A percentile compares a stretch with the other conserved stretches of the same genome.
phyloP scores from a whole-genome alignment of 92 coral and sea anemone species.

The Pocillopora grandis region DNA sequence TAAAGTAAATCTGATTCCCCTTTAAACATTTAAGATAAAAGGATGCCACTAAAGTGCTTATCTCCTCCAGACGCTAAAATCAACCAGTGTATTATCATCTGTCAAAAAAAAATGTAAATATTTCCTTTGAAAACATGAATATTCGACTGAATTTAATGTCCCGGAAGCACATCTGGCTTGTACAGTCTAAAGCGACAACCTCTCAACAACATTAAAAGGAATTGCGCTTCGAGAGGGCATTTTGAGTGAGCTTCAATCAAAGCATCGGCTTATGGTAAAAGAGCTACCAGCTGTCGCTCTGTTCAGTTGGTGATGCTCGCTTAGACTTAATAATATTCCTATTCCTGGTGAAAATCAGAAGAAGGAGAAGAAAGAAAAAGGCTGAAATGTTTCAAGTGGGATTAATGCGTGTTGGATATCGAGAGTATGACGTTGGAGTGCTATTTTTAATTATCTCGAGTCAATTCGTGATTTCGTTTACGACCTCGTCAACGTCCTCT shows the following conservation, averaged over 20 bases:
- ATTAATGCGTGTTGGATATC: not conserved
- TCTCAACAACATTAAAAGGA: not conserved
- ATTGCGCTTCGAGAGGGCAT: conserved; percentile 4
- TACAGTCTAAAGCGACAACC: not conserved
- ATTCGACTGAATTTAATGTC: conserved; percentile 2
- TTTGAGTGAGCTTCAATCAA: not conserved
- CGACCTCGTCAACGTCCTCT: not conserved
- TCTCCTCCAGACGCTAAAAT: not conserved
- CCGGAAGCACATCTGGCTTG: conserved; percentile 32
- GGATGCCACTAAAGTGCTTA: not conserved
- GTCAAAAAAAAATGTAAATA: conserved; percentile 30
- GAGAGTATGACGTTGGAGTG: conserved; percentile 20
- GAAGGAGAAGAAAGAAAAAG: too few species aligned
- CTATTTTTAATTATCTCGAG: conserved; percentile 15
- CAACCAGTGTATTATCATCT: conserved; percentile 4
- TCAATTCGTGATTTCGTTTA: not conserved
- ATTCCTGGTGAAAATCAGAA: not conserved
- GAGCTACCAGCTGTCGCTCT: not conserved
- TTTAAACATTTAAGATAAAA: not conserved
- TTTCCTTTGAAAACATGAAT: conserved; percentile 4
- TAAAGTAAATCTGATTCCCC: conserved; percentile 5
- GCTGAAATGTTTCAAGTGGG: not conserved
- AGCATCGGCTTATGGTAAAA: not conserved
- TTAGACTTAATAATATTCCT: not conserved
- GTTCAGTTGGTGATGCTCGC: not conserved